Conservation (phyloP, 2,797 vertebrate species). For the Heterohyrax brucei region DNA sequence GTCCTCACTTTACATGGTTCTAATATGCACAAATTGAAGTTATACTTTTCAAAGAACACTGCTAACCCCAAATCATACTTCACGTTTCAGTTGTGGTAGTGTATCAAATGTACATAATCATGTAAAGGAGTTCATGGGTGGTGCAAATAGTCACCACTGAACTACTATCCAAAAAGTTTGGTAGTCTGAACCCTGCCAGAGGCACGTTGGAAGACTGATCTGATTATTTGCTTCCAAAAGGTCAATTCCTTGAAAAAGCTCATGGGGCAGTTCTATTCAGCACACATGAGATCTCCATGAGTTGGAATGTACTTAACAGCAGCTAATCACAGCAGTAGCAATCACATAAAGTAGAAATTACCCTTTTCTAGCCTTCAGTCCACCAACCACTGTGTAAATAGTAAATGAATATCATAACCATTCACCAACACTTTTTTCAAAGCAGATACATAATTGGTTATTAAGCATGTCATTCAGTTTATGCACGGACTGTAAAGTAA, state of each 20-base stretch:
- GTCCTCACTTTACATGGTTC: background rate
- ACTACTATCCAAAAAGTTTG: background rate
- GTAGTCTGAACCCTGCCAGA: background rate
- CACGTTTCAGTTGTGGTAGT: slow-evolving; percentile 18
- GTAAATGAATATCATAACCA: background rate
- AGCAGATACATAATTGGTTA: background rate
- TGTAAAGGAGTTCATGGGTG: background rate
- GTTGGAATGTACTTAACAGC: background rate
- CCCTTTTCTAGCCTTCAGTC: background rate
- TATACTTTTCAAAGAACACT: slow-evolving; percentile 31
- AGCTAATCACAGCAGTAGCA: background rate
- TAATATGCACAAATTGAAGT: background rate
- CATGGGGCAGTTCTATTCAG: background rate
- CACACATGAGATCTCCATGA: background rate
- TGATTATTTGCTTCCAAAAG: background rate
- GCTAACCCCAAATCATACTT: background rate
- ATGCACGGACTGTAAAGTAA: background rate
- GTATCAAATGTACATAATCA: background rate
- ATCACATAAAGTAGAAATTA: background rate
- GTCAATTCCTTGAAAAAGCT: background rate
- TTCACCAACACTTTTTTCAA: background rate
- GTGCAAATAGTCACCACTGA: background rate
- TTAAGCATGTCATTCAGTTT: background rate
- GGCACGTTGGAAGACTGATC: no score
- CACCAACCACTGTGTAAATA: background rate